Base-by-base conservation (phyloP, 2,888 invertebrate genomes). In the Stenurella melanura region DNA sequence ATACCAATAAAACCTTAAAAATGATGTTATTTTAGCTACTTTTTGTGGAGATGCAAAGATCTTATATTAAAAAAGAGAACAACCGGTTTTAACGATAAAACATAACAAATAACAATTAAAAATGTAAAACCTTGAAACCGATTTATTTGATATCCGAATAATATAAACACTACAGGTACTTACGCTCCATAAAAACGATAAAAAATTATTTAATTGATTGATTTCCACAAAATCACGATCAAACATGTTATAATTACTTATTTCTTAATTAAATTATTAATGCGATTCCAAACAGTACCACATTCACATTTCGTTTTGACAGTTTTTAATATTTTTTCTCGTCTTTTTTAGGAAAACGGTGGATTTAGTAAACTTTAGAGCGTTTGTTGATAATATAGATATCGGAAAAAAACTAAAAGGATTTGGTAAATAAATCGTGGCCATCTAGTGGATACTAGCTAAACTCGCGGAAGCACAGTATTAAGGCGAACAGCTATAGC, bases 121-220 rank as follows among this genome's bases (percentile, higher is more conserved):
- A 42, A 26, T 67, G 54, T 54, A 3, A 56, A 67, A 76, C 79
- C 78, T 81, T 78, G 77, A 77, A 79, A 66, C 75, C 56, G 56
- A 78, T 79, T 71, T 78, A 63, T 69, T 34, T 58, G 7, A 58
- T 21, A 58, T 12, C 26, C 54, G 19, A 73, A 68, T 34, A 38
- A 74, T 72, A 70, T 67, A 67, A 74, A 74, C 50, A 42, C 15
- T 50, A n/a, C n/a, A 72, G 68, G 63, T 84, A 93, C 95, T 94
- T 91, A 96, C 96, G 89, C 94, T 95, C 87, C 93, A 92, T 73
- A 96, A 89, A 89, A 95, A 96, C n/a, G 94, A 92, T 90, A 95
- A 92, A 87, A 95, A 93, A 85, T 95, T 95, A 77, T 94, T 94
- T 85, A 96, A 93, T 90, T 95, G 93, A 88, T 94, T 93, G 19